These are phyloP conservation scores for Pseudomyrmex flavicornis DNA, from an alignment of 1,140 invertebrate genomes.

Conservation along the genomic window DNA sequence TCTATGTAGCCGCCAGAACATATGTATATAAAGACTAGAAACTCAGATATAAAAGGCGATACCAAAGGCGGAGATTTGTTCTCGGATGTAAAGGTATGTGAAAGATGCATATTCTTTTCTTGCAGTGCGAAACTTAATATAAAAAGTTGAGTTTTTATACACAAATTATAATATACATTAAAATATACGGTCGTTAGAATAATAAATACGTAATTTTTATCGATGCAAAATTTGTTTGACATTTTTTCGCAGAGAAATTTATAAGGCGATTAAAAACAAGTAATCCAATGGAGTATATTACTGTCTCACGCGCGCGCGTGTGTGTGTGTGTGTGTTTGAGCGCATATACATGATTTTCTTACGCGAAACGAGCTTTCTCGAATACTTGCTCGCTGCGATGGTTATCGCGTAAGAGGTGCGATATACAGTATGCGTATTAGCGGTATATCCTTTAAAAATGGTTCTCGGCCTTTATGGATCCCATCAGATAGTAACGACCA, in stretches of 20 bases:
- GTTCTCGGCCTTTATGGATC: slow-evolving; percentile 49
- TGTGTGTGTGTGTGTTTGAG: too few species aligned
- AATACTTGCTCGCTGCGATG: slow-evolving; percentile 13
- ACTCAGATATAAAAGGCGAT: slow-evolving; percentile 28
- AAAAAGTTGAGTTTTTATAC: neutral
- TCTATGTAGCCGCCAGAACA: slow-evolving; percentile 37
- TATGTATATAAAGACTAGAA: slow-evolving; percentile 26
- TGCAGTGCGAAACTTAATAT: slow-evolving; percentile 29
- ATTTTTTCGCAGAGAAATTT: slow-evolving; percentile 11
- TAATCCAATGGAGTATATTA: slow-evolving; percentile 11
- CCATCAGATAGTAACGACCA: slow-evolving; percentile 53
- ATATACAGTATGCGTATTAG: slow-evolving; percentile 32
- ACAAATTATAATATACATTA: neutral
- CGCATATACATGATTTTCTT: neutral
- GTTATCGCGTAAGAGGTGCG: slow-evolving; percentile 19
- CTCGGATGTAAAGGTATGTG: slow-evolving; percentile 22
- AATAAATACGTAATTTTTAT: slow-evolving; percentile 14
- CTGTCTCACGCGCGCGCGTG: neutral
- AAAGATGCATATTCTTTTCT: slow-evolving; percentile 55
- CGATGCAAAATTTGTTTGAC: neutral
- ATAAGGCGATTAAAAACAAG: slow-evolving; percentile 1
- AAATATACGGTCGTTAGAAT: too few species aligned
- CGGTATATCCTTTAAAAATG: slow-evolving; percentile 46
- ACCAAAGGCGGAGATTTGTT: slow-evolving; percentile 47
- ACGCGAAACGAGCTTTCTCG: slow-evolving; percentile 12